phyloP scores from a whole-genome alignment of 2,888 invertebrate species.

The Phalera bucephala region DNA sequence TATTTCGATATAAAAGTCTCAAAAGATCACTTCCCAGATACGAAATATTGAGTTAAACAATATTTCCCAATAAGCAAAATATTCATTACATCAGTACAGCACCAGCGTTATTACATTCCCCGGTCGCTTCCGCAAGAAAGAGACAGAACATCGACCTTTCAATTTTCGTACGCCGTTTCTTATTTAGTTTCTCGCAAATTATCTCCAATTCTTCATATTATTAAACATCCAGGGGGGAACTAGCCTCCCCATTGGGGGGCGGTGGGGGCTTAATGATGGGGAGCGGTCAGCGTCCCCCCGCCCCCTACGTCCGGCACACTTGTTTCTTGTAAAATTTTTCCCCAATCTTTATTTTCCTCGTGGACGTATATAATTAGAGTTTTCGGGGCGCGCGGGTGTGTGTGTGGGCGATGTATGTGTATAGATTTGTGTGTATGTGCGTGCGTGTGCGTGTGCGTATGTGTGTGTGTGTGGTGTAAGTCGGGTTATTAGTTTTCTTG shows the following conservation, averaged over 20 bases:
- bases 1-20: too few relatives aligned
- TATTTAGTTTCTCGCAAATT: constrained; percentile 84
- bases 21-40: too few relatives aligned
- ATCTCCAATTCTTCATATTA: constrained; percentile 84
- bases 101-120: constrained; percentile 11
- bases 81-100: constrained; percentile 10
- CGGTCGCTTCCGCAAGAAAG: constrained; percentile 34
- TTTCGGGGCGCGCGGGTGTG: constrained; percentile 34
- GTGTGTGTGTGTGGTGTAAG: constrained; percentile 56
- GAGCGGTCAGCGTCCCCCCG: constrained; percentile 75
- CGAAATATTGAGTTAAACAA: neutral
- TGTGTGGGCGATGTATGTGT: constrained; percentile 33
- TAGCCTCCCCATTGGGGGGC: constrained; percentile 54
- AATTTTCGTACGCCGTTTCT: constrained; percentile 81
- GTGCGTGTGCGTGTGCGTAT: constrained; percentile 26
- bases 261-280: constrained; percentile 72
- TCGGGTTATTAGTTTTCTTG: constrained; percentile 82
- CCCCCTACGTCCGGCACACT: constrained; percentile 67
- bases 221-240: constrained; percentile 81
- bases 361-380: constrained; percentile 81
- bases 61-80: constrained; percentile 7
- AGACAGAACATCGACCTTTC: constrained; percentile 62
- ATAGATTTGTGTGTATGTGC: constrained; percentile 32
- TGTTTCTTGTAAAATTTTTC: constrained; percentile 83
- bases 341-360: constrained; percentile 82